Base-by-base conservation (phyloP, 2,113 vertebrate genomes). In the Oreochromis spilurus region DNA sequence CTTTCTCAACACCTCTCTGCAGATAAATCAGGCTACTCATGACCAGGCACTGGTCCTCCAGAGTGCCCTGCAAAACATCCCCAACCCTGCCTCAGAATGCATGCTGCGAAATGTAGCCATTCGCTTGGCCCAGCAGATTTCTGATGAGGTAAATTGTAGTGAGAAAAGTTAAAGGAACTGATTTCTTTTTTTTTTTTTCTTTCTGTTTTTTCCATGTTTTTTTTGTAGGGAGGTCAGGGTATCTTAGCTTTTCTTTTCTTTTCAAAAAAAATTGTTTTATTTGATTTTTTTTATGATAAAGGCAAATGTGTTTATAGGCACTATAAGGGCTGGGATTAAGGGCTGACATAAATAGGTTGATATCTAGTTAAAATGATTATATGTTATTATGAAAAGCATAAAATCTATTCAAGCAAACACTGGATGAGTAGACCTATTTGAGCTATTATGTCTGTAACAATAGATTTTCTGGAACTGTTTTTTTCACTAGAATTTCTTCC, bases 81-180 rank as follows among this genome's bases (percentile, higher is more conserved):
- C 99, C 70, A 99, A 99, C 95, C 98, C 98, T 67, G 98, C 98
- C 58, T 99, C 98, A 79, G 99, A 99, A 81, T 99, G 99, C 96
- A 99, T 99, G 98, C 96, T 99, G 91, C 97, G 98, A 95, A 99
- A 99, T 83, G 98, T 99, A 93, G 98, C 99, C 93, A 98, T 99
- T 93, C 98, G 98, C 84, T 98, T 99, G 89, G 98, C 98, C 78
- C 99, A 99, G 93, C 98, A 99, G 94, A 99, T 99, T 96, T 99
- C 99, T 89, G 98, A 99, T 95, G 98, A 99, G 97, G 99, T 99
- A 94, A 95, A 52, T 77, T 77, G 52, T 65, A 82, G 55, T 81
- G 83, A 78, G 82, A 31, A 29, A 50, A 77, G 24, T 87, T 81
- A 84, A 85, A 48, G 7, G 45, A 79, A 86, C 17, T 1, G 4